Percentiles rank a stretch among this genome's conserved stretches.
phyloP scores from a whole-genome alignment of 35 echinoderm and acorn worm species.

The Chiridota heheva region DNA sequence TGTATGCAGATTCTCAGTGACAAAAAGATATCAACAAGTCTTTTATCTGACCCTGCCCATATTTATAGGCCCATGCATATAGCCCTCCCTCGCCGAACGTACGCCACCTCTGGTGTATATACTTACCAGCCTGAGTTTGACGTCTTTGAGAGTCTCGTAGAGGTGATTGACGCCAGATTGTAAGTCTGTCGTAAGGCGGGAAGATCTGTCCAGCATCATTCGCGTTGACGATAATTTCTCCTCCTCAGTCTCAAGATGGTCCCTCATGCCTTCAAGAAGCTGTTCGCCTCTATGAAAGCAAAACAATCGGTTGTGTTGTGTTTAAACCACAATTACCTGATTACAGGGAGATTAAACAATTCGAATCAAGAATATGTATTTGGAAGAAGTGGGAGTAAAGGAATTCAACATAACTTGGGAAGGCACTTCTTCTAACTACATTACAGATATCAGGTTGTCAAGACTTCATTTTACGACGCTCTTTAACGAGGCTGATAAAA shows the following conservation, averaged over 20 bases:
- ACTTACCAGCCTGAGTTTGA: slow-evolving; percentile 77
- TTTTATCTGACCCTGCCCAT: too few relatives aligned
- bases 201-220: slow-evolving; percentile 37
- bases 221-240: slow-evolving; percentile 11
- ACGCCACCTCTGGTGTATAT: too few relatives aligned
- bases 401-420: too few relatives aligned
- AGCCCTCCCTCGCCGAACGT: not conserved
- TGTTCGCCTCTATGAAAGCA: slow-evolving; percentile 67
- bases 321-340: too few relatives aligned
- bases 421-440: too few relatives aligned
- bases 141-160: slow-evolving; percentile 73
- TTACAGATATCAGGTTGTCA: too few relatives aligned
- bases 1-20: too few relatives aligned
- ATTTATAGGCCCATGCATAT: not conserved
- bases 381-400: too few relatives aligned
- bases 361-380: not conserved
- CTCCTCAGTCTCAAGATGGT: slow-evolving; percentile 62
- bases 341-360: not conserved
- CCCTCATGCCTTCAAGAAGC: slow-evolving; percentile 77
- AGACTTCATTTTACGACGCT: too few relatives aligned
- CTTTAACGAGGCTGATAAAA: too few relatives aligned
- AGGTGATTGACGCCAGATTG: slow-evolving; percentile 69
- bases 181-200: slow-evolving; percentile 42
- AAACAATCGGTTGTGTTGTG: too few relatives aligned
- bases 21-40: too few relatives aligned